A percentile compares a stretch with the other conserved stretches of the same genome.
These are phyloP conservation scores for Tauraco hartlaubi DNA, from an alignment of 2,797 vertebrate genomes.

Conservation along the genomic window DNA sequence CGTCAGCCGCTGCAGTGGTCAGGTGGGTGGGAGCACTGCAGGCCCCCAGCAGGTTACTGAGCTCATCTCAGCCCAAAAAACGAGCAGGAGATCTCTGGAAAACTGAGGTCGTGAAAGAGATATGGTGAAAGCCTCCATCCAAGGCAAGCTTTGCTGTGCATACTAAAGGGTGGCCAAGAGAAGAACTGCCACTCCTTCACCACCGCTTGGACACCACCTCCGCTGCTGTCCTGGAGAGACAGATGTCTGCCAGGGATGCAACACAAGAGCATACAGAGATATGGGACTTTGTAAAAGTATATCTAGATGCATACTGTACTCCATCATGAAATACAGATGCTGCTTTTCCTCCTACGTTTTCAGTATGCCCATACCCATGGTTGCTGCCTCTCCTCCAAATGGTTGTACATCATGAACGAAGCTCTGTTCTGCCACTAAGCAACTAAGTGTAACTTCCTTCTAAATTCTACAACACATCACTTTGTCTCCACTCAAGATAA, in stretches of 20 bases:
- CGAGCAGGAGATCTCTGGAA: background rate
- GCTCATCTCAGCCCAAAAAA: background rate
- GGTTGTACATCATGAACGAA: background rate
- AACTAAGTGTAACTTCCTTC: background rate
- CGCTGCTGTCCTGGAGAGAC: background rate
- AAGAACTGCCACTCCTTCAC: background rate
- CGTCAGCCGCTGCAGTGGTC: background rate
- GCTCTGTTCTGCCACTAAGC: background rate
- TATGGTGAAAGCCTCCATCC: background rate
- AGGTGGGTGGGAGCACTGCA: no score
- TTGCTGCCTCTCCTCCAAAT: background rate
- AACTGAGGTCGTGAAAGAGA: background rate
- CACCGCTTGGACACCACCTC: background rate
- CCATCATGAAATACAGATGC: background rate
- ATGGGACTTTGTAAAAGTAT: background rate
- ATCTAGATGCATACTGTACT: no score
- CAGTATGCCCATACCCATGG: background rate
- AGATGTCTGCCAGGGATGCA: background rate
- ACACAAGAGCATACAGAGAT: background rate
- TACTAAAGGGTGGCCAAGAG: background rate
- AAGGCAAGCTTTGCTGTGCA: background rate
- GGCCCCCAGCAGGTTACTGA: background rate
- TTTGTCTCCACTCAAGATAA: background rate
- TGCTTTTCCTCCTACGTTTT: background rate
- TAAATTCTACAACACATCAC: background rate